These are phyloP conservation scores for Eupsilia transversa DNA, from an alignment of 2,888 invertebrate species.

Conservation along the genomic window DNA sequence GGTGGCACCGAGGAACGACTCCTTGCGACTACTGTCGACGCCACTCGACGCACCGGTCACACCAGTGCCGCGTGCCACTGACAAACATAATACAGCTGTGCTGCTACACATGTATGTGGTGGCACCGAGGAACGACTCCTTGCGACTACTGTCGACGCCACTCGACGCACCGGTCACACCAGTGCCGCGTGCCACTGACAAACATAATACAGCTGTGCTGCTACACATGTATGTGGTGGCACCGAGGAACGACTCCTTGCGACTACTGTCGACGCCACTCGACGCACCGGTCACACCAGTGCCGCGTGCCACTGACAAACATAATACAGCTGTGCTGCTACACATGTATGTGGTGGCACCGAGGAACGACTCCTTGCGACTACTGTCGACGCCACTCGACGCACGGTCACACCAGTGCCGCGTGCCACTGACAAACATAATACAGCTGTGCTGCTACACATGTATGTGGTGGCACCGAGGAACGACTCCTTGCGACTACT, in stretches of 20 bases:
- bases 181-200: not conserved
- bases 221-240: not conserved
- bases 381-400: not conserved
- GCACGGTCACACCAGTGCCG: not conserved
- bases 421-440: conserved; percentile 2
- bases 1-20: not conserved
- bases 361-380: not conserved
- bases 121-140: not conserved
- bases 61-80: not conserved
- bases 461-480: not conserved
- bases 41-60: not conserved
- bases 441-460: conserved; percentile 8
- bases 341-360: not conserved
- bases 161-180: not conserved
- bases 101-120: not conserved
- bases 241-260: not conserved
- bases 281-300: not conserved
- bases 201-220: conserved; percentile 15
- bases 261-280: not conserved
- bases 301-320: not conserved
- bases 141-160: not conserved
- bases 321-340: conserved; percentile 13
- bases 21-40: not conserved
- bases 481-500: not conserved
- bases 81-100: conserved; percentile 15